Conservation (phyloP, 2,113 vertebrate species). For the Oreochromis spilurus region DNA sequence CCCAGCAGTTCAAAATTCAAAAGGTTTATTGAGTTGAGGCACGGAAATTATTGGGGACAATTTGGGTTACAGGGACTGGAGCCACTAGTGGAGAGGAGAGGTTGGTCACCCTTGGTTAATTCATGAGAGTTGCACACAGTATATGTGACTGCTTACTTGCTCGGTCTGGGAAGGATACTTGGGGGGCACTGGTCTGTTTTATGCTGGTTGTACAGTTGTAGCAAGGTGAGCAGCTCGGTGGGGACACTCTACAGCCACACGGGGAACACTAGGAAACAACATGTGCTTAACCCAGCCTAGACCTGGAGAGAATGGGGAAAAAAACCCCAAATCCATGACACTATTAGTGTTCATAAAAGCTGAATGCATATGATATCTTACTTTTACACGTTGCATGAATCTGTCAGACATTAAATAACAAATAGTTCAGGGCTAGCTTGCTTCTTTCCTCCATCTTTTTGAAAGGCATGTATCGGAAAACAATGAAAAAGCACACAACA, state of each 20-base stretch:
- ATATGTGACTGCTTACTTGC: neutral
- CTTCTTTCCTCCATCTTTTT: neutral
- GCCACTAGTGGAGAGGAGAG: neutral
- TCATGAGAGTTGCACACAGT: neutral
- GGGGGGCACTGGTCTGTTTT: neutral
- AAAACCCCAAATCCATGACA: neutral
- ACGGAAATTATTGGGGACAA: neutral
- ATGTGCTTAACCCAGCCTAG: neutral
- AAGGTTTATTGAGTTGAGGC: neutral
- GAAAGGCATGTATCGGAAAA: neutral
- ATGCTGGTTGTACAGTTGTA: neutral
- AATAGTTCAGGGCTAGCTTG: neutral
- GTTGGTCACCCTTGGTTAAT: neutral
- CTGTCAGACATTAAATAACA: neutral
- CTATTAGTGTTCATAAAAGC: neutral
- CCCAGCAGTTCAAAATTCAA: neutral
- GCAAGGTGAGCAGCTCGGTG: neutral
- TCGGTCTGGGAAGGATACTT: neutral
- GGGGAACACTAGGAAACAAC: neutral
- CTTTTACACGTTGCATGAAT: neutral
- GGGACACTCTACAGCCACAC: neutral
- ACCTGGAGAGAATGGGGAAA: fast-evolving
- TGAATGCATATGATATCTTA: neutral
- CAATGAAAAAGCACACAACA: slow-evolving; percentile 6
- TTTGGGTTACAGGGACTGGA: neutral